Base-by-base conservation (phyloP, 1,140 invertebrate species). In the Caenorhabditis inopinata region DNA sequence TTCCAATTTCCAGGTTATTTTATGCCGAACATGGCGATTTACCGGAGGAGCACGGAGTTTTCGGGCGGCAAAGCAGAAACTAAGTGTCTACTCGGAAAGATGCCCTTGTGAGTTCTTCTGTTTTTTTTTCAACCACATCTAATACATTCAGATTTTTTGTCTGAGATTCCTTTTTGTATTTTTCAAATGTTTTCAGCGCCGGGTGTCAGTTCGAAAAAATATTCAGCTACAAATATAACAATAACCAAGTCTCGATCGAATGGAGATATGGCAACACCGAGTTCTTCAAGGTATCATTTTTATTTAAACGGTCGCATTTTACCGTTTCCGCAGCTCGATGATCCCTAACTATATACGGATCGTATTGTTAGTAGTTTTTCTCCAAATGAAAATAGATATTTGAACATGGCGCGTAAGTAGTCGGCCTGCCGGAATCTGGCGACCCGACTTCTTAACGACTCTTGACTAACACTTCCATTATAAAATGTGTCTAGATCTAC, bases 241-340 rank as follows among this genome's bases (percentile, higher is more conserved):
- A 68, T 68, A n/a, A 38, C n/a, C 32, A 68, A 68, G 58, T 68
- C 58, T 68, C 12, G 32, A 42, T 68, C 58, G 12, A 68, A 68
- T 42, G 58, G 58, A 68, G 58, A 68, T 29, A 21, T 68, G 58
- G 38, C 58, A 32, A 58, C 27, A 32, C 35, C 53, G 5, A 68
- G 58, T 11, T 68, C 58, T 38, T 68, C 58, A 5, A 68, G 58
- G 58, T 68, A 68, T 68, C 7, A 25, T 27, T 51, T 7, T 25
- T 51, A n/a, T 32, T 58, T 58, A n/a, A n/a, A n/a, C n/a, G n/a
- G n/a, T n/a, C n/a, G n/a, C n/a, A n/a, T n/a, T n/a, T n/a, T n/a
- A n/a, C n/a, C n/a, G n/a, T n/a, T n/a, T n/a, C n/a, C n/a, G n/a
- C n/a, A n/a, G n/a, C n/a, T n/a, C n/a, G n/a, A n/a, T n/a, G n/a